phyloP scores from a whole-genome alignment of 2,797 vertebrate species.

The Avahi laniger region DNA sequence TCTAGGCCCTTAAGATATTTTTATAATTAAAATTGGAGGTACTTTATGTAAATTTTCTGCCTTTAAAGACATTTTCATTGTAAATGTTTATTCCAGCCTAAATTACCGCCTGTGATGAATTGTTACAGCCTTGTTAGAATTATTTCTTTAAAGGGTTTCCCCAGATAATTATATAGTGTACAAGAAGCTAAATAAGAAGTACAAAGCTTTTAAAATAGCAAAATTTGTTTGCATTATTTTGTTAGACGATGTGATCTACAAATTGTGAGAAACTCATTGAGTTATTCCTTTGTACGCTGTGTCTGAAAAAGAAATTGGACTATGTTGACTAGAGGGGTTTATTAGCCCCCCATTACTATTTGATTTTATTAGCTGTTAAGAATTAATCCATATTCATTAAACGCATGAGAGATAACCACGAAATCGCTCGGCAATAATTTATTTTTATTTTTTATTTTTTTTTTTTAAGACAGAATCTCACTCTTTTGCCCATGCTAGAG shows the following conservation, averaged over 20 bases:
- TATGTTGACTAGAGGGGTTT: neutral
- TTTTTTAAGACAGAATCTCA: no score
- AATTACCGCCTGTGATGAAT: neutral
- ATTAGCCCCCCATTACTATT: neutral
- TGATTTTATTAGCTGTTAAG: neutral
- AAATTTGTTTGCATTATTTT: neutral
- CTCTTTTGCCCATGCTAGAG: no score
- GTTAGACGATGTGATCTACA: neutral
- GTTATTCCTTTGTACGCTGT: neutral
- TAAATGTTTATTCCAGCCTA: neutral
- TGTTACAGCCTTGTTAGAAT: neutral
- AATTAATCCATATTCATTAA: neutral
- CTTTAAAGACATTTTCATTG: neutral
- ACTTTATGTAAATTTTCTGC: neutral
- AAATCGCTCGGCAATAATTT: neutral
- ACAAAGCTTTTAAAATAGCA: neutral
- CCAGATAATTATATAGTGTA: neutral
- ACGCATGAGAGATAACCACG: neutral
- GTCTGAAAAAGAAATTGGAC: neutral
- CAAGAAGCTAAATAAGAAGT: neutral
- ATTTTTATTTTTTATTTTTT: no score
- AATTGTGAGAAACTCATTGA: slow-evolving; percentile 6
- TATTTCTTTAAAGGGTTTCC: neutral
- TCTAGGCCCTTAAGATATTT: neutral
- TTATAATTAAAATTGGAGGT: neutral